These are phyloP conservation scores for Glyphotaelius pellucidus DNA, from an alignment of 2,888 invertebrate genomes.

Conservation along the genomic window DNA sequence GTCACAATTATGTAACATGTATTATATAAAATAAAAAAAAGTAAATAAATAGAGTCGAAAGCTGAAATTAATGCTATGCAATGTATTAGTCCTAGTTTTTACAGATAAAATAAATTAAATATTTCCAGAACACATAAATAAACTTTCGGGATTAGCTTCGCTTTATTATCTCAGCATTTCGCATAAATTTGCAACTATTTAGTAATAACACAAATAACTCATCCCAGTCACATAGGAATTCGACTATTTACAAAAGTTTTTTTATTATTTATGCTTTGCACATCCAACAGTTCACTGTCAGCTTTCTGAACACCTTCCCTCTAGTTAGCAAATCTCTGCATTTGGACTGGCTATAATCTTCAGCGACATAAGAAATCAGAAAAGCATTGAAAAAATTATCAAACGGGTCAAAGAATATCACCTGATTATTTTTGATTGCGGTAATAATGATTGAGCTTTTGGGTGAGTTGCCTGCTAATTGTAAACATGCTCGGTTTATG, in stretches of 20 bases:
- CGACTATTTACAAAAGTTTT: neutral
- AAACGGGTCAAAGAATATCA: neutral
- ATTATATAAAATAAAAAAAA: no score
- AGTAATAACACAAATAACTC: neutral
- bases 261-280: neutral
- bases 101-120: no score
- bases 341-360: neutral
- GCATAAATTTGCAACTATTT: neutral
- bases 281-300: slow-evolving; percentile 16
- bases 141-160: neutral
- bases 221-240: neutral
- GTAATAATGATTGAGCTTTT: neutral
- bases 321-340: neutral
- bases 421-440: neutral
- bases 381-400: neutral
- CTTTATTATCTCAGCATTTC: neutral
- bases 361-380: neutral
- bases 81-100: no score
- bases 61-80: no score
- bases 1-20: no score
- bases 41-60: no score
- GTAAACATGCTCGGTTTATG: neutral
- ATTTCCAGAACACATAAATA: no score
- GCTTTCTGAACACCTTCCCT: neutral
- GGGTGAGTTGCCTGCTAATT: neutral